Percentiles rank a stretch among this genome's conserved stretches.
phyloP scores from a whole-genome alignment of 37 sponge, comb jelly and placozoan species.

The Aplysina aerophoba region DNA sequence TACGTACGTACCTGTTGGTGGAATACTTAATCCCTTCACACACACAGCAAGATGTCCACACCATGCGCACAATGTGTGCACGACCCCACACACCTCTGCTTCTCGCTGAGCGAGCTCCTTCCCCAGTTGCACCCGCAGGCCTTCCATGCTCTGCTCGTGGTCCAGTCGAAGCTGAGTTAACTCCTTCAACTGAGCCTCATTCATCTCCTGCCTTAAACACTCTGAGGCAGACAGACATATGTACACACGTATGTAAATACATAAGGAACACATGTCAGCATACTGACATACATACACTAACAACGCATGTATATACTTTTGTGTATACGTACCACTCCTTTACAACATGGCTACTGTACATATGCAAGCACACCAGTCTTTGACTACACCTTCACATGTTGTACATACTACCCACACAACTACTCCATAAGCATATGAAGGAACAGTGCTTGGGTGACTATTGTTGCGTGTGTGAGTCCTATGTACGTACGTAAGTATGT shows the following conservation, averaged over 20 bases:
- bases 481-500: not conserved
- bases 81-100: not conserved
- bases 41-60: not conserved
- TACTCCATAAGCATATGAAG: not conserved
- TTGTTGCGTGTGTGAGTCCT: too few relatives aligned
- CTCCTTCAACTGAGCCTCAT: not conserved
- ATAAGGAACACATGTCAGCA: not conserved
- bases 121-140: not conserved
- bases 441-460: not conserved
- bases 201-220: not conserved
- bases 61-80: not conserved
- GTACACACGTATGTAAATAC: not conserved
- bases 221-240: not conserved
- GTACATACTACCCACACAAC: not conserved
- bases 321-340: not conserved
- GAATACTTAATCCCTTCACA: not conserved
- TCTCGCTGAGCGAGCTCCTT: not conserved
- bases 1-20: too few relatives aligned
- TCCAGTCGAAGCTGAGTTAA: not conserved
- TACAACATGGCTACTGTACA: not conserved
- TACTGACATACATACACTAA: conserved; percentile 7
- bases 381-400: not conserved
- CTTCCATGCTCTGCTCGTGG: not conserved
- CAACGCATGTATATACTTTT: conserved; percentile 5
- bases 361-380: not conserved